Evolutionary conservation across 2,888 invertebrate species (phyloP).

Genomic region (Koerneria pararmatus): DNA sequence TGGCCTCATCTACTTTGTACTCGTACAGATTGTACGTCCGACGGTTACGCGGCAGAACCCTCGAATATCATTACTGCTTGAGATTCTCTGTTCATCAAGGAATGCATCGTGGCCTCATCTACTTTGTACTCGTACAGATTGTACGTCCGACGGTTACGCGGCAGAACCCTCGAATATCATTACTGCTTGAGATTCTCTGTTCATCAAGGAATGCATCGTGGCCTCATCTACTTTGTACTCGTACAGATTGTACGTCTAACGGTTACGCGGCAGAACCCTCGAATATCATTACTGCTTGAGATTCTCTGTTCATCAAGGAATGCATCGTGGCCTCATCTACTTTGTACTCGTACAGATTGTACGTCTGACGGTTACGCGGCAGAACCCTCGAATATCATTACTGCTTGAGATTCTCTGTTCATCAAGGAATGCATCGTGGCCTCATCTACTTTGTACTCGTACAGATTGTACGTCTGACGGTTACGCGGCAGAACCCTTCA

Average conservation of each 20-base stretch:
- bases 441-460: constrained; percentile 86
- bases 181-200: constrained; percentile 70
- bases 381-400: too few relatives aligned
- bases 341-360: constrained; percentile 81
- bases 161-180: constrained; percentile 68
- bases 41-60: constrained; percentile 77
- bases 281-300: too few relatives aligned
- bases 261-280: constrained; percentile 76
- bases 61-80: too few relatives aligned
- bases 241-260: constrained; percentile 79
- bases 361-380: constrained; percentile 79
- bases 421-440: constrained; percentile 53
- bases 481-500: constrained; percentile 78
- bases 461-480: constrained; percentile 77
- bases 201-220: constrained; percentile 14
- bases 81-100: constrained; percentile 65
- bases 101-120: constrained; percentile 70
- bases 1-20: constrained; percentile 80
- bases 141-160: constrained; percentile 77
- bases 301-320: constrained; percentile 63
- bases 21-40: constrained; percentile 80
- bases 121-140: constrained; percentile 86
- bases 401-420: constrained; percentile 68
- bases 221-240: constrained; percentile 84
- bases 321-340: constrained; percentile 73